Conservation (phyloP, 2,888 invertebrate genomes). For the Charanyca ferruginea region DNA sequence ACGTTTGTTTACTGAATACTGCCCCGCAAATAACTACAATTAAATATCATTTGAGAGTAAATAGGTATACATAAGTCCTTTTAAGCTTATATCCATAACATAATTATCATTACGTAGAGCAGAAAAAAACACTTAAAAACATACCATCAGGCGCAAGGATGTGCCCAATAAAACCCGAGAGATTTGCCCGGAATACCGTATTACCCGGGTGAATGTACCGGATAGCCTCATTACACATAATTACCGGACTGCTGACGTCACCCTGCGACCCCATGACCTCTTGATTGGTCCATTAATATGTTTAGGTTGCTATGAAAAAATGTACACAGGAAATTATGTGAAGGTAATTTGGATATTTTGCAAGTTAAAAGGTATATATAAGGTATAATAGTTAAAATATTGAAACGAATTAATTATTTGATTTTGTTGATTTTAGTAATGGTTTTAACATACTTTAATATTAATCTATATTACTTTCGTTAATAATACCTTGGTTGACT, state of each 20-base stretch:
- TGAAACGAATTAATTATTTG: no score
- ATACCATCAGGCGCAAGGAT: constrained; percentile 63
- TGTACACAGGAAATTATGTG: background rate
- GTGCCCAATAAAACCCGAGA: constrained; percentile 70
- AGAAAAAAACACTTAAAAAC: constrained; percentile 63
- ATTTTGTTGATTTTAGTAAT: no score
- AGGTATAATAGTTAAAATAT: background rate
- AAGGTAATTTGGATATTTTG: background rate
- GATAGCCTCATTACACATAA: constrained; percentile 77
- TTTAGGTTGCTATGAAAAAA: constrained; percentile 13
- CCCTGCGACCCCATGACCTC: constrained; percentile 55
- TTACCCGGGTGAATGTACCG: constrained; percentile 67
- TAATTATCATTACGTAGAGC: background rate
- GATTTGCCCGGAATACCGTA: constrained; percentile 65
- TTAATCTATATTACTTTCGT: no score
- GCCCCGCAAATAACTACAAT: background rate
- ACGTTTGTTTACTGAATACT: background rate
- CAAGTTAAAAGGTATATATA: background rate
- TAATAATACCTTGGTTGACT: no score
- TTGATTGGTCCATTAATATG: constrained; percentile 55
- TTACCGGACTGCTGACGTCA: constrained; percentile 78
- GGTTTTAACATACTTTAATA: no score
- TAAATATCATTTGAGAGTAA: background rate
- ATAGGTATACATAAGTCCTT: background rate
- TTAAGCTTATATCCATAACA: background rate